Evolutionary conservation across 2,888 invertebrate species (phyloP), one percentile per base, ranked within the genome.

Genomic region (Drosophila birchii): DNA sequence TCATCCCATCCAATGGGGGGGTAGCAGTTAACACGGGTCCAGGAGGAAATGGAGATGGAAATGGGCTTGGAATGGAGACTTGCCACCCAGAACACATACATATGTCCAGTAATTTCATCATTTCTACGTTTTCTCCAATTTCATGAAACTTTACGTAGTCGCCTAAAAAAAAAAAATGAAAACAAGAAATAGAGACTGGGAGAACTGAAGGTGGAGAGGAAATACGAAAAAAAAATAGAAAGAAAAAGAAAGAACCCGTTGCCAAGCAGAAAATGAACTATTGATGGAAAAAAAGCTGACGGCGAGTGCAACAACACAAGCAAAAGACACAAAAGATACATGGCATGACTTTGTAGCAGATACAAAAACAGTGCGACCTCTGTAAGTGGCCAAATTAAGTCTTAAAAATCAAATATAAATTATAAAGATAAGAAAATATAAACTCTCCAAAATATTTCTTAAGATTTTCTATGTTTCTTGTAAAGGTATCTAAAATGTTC

Each of bases 211-310:
- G 16, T 16, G 16, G 43, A 60, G 23, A 44, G 38, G 20, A 32
- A 47, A 32, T n/a, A 29, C 32, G 14, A 53, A 44, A 45, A 44
- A 45, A 54, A 55, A 34, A 44, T 36, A 66, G 29, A 56, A 45
- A 38, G 39, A 43, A 38, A 26, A 60, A 60, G 62, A 76, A 78
- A 64, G 86, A 87, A 82, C 78, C 73, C 80, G 87, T 85, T 87
- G 87, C 87, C 82, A 85, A 78, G 85, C 87, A 82, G 80, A 85
- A 84, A 85, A 86, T 84, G 82, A 86, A 80, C 85, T 86, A 86
- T 84, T 81, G 85, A 85, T 80, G 81, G 68, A 78, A 80, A 81
- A 80, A 77, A 80, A 84, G 80, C 78, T 80, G 86, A 80, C 72
- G 78, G 76, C 81, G 63, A 86, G 76, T 87, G 88, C 83, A 85